Evolutionary conservation across 2,113 vertebrate genomes (phyloP), one percentile per base, ranked within the genome.

Genomic region (Macaca nemestrina): DNA sequence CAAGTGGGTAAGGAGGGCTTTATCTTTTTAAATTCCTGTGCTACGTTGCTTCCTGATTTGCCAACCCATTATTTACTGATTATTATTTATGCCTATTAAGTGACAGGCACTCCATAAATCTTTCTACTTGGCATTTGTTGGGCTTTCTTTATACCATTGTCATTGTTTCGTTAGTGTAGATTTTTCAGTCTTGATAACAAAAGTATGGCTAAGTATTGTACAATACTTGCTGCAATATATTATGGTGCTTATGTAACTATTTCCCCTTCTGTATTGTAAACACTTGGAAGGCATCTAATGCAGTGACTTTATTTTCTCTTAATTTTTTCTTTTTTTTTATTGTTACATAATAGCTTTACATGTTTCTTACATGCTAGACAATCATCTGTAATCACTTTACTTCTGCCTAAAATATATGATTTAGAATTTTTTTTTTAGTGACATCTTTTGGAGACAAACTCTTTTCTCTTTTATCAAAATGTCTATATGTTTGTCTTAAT

Each of bases 401-500:
- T 88, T 94, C 35, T 68, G 27, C 68, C 83, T 88, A 40, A 76
- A 92, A 83, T 35, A 45, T 94, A 79, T 13, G 64, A 88, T 88
- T 92, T 94, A 94, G 22, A 82, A 67, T 82, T 92, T 88, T 30
- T 88, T 27, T 50, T 78, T 87, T 90, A 91, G 45, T 80, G 87
- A 81, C 30, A 72, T 55, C 38, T 90, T 90, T 91, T 81, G 61
- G 70, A 94, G 76, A 48, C 20, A 84, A 23, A 83, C 67, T 68
- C 5, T 94, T 73, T 75, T 18, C 20, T 81, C 18, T 89, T 89
- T 59, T 88, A 84, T 92, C 72, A 95, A 35, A 72, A 38, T n/a
- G 23, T 92, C 43, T 70, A 8, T 52, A 27, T 78, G 13, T 78
- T 96, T 91, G 23, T 82, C 27, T 94, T 73, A 76, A 43, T 76